Evolutionary conservation across 2,888 invertebrate genomes (phyloP).

Genomic region (Protodeltote pygarga): DNA sequence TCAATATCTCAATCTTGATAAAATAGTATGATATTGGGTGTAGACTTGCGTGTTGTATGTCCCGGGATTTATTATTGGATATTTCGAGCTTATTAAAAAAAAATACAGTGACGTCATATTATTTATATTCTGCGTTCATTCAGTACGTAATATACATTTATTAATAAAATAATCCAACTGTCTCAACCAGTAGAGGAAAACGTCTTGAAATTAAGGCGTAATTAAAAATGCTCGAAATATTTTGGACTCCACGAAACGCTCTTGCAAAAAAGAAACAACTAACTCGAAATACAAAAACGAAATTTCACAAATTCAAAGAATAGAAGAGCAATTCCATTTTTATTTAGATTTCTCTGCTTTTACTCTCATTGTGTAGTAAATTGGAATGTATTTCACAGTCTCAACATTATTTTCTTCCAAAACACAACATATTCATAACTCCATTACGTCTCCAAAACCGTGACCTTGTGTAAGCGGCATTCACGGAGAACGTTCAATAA

Average conservation of each 20-base stretch:
- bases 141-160: too few relatives aligned
- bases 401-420: slow-evolving; percentile 18
- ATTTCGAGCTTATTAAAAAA: slow-evolving; percentile 3
- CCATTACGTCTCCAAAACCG: slow-evolving; percentile 18
- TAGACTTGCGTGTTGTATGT: slow-evolving; percentile 31
- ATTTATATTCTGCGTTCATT: not conserved
- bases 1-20: slow-evolving; percentile 55
- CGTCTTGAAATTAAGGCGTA: too few relatives aligned
- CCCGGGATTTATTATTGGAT: slow-evolving; percentile 22
- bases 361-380: slow-evolving; percentile 8
- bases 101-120: not conserved
- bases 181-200: too few relatives aligned
- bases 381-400: slow-evolving; percentile 18
- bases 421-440: slow-evolving; percentile 32
- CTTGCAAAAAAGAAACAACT: slow-evolving; percentile 2
- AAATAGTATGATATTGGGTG: slow-evolving; percentile 36
- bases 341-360: slow-evolving; percentile 10
- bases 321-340: slow-evolving; percentile 7
- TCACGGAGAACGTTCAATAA: slow-evolving; percentile 28
- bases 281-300: not conserved
- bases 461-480: slow-evolving; percentile 24
- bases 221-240: too few relatives aligned
- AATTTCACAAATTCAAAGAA: slow-evolving; percentile 6
- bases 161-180: too few relatives aligned
- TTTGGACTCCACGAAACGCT: not conserved